A percentile compares a stretch with the other conserved stretches of the same genome.
These are phyloP conservation scores for Delphinus delphis DNA, from an alignment of 2,113 vertebrate species.

Conservation along the genomic window DNA sequence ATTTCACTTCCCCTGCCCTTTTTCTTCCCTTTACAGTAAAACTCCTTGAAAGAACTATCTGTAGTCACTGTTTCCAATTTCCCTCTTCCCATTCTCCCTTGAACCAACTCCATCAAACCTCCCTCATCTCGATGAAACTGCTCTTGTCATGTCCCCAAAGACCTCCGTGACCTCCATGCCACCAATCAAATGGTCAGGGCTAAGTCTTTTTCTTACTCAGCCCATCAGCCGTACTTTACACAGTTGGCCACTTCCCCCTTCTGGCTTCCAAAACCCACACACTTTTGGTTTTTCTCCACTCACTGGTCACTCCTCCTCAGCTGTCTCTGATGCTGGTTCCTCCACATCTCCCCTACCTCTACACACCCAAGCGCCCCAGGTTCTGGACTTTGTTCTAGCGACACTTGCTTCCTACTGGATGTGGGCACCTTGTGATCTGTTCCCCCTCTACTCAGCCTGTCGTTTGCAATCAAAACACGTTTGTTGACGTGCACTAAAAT, in stretches of 20 bases:
- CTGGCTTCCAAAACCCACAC: not conserved
- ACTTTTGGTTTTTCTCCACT: not conserved
- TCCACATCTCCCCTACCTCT: not conserved
- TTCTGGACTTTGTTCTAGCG: not conserved
- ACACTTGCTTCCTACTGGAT: no score
- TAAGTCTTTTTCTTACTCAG: not conserved
- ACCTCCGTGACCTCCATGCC: not conserved
- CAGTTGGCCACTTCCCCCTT: not conserved
- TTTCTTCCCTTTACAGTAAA: not conserved
- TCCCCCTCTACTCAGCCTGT: not conserved
- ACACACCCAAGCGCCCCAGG: not conserved
- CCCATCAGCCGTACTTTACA: not conserved
- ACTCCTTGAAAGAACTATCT: not conserved
- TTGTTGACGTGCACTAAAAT: not conserved
- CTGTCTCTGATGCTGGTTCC: not conserved
- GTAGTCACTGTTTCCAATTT: not conserved
- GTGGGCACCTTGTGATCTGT: not conserved
- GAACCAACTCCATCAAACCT: not conserved
- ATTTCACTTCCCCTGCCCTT: not conserved
- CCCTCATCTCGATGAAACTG: not conserved
- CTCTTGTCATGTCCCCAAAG: not conserved
- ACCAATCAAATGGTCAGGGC: not conserved
- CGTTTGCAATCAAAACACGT: not conserved
- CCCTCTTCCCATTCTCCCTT: not conserved
- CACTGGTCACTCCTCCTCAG: not conserved